Percentiles rank a stretch among this genome's conserved stretches.
Evolutionary conservation across 1,140 invertebrate species (phyloP).

Genomic region (Hydropsyche tenuis): DNA sequence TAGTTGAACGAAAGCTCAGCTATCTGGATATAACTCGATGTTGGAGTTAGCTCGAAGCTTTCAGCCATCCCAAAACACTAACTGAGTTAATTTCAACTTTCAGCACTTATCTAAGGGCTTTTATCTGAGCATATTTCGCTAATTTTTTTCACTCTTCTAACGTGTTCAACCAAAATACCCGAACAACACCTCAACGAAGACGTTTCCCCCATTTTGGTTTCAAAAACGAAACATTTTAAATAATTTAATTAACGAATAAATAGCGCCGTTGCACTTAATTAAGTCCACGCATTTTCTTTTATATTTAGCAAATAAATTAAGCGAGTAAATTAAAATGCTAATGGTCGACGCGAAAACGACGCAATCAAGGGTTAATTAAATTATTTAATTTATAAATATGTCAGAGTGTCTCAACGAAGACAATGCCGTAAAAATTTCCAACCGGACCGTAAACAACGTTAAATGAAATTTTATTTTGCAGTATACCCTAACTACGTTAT

Average conservation of each 20-base stretch:
- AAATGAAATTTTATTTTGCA: too few relatives aligned
- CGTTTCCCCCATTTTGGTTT: too few relatives aligned
- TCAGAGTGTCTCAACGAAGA: too few relatives aligned
- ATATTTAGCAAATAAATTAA: constrained; percentile 8
- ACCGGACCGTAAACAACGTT: too few relatives aligned
- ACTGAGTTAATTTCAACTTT: constrained; percentile 15
- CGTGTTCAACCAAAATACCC: neutral
- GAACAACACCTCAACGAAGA: too few relatives aligned
- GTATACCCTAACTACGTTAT: too few relatives aligned
- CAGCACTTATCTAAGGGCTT: neutral
- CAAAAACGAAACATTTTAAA: neutral
- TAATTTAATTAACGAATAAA: neutral
- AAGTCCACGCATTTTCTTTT: neutral
- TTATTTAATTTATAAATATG: constrained; percentile 8
- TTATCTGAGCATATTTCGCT: neutral
- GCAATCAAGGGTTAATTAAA: constrained; percentile 13
- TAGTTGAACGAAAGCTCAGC: neutral
- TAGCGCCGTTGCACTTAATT: neutral
- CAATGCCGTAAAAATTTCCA: too few relatives aligned
- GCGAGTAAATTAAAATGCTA: constrained; percentile 13
- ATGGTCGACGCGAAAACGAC: constrained; percentile 1
- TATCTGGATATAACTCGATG: neutral
- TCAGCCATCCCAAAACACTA: constrained; percentile 8
- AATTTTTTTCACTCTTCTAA: neutral
- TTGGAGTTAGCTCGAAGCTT: constrained; percentile 12